Base-by-base conservation (phyloP, 1,140 invertebrate species). In the Drosophila pectinifera region DNA sequence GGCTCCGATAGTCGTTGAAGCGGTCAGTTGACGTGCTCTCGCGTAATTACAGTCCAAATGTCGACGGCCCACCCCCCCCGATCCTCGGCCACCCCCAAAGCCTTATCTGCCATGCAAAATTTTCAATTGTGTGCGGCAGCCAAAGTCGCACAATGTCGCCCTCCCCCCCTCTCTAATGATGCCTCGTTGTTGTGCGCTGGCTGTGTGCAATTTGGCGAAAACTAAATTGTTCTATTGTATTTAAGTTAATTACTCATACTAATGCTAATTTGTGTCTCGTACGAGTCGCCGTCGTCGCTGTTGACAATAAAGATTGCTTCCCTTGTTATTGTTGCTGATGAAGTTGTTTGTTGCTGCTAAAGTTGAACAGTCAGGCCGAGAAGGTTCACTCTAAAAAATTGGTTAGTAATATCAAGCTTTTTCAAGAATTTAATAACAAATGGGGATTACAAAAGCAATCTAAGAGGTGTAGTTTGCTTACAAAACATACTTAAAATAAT, bases 221-320 rank as follows among this genome's bases (percentile, higher is more conserved):
- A 84, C 85, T 90, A 89, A 89, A 89, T 89, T 89, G 80, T 89
- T 80, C 84, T 84, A 89, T 89, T 89, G 84, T 89, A 89, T 89
- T 89, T 89, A 89, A 89, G 84, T 89, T 89, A 89, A 89, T 89
- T 89, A 89, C 85, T 89, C 80, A 78, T 78, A 83, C 84, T 88
- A 88, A 88, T 88, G 80, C 84, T 89, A 89, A 89, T 89, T 89
- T 90, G 78, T 61, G 80, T 74, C 65, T 72, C 67, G 76, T 79
- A 53, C 62, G 62, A 56, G 43, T 54, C 58, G 24, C 28, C 58
- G 22, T 55, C 56, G 55, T 39, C 55, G 56, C 54, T 41, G 64
- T 61, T 67, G 70, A 72, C 59, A n/a, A 24, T 48, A 16, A 57
- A 72, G 26, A 70, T 70, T 56, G 42, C 41, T 42, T 55, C 14